phyloP scores from a whole-genome alignment of 2,797 vertebrate species.

The Iguana delicatissima region DNA sequence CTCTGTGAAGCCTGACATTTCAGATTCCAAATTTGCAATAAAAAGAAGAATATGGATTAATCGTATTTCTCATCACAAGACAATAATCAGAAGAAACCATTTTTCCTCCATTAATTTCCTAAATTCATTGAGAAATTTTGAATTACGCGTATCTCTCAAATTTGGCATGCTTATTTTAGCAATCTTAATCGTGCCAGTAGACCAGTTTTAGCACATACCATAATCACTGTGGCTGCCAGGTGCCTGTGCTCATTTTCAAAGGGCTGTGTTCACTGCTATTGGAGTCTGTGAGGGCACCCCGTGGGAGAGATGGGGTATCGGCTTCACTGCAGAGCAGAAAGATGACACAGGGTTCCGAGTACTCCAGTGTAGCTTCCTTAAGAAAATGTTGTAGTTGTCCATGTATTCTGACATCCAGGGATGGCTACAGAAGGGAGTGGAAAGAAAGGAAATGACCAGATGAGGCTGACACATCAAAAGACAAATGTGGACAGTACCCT shows the following conservation, averaged over 20 bases:
- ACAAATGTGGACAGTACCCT: background rate
- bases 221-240: accelerated
- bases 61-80: background rate
- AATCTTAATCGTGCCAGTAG: background rate
- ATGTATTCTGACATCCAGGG: constrained; percentile 63
- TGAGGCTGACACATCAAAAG: background rate
- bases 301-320: background rate
- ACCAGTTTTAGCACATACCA: constrained; percentile 17
- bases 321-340: constrained; percentile 16
- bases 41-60: background rate
- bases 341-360: accelerated
- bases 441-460: background rate
- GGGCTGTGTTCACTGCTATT: background rate
- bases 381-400: constrained; percentile 62
- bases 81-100: background rate
- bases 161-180: too few relatives aligned
- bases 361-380: constrained; percentile 7
- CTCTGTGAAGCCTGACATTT: background rate
- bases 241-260: accelerated
- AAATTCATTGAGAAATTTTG: background rate
- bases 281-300: background rate
- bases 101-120: background rate
- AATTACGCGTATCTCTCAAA: background rate
- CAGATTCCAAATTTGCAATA: background rate
- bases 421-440: constrained; percentile 29